phyloP scores from a whole-genome alignment of 2,888 invertebrate genomes.

The Pseudanteris insignis region DNA sequence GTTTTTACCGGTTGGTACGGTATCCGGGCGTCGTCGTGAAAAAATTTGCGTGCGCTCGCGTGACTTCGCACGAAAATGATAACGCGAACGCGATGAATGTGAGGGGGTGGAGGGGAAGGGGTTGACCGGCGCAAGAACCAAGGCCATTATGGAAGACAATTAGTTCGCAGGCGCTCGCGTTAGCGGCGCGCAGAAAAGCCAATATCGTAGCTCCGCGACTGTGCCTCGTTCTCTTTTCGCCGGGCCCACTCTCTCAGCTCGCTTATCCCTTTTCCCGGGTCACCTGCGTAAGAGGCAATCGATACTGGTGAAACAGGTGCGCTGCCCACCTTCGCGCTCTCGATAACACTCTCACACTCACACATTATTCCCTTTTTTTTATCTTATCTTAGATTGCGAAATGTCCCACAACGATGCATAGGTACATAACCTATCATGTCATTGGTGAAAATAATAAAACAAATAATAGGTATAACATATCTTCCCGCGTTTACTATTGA shows the following conservation, averaged over 20 bases:
- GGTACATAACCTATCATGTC: too few relatives aligned
- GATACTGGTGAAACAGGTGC: constrained; percentile 34
- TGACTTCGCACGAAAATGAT: too few relatives aligned
- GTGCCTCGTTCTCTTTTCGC: constrained; percentile 27
- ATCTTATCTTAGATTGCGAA: too few relatives aligned
- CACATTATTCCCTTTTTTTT: background rate
- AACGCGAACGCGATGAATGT: constrained; percentile 28
- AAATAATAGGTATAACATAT: too few relatives aligned
- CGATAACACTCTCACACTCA: constrained; percentile 7
- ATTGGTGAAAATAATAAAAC: too few relatives aligned
- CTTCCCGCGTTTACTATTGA: too few relatives aligned
- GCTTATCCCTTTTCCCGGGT: constrained; percentile 36
- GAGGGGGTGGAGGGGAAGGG: constrained; percentile 37
- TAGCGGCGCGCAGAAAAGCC: constrained; percentile 37
- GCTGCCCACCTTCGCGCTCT: constrained; percentile 11
- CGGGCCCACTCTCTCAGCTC: background rate
- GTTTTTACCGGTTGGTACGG: too few relatives aligned
- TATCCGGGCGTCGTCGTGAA: background rate
- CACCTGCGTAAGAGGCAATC: constrained; percentile 38
- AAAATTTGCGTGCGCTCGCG: constrained; percentile 12
- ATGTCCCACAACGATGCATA: too few relatives aligned
- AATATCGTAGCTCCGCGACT: constrained; percentile 41
- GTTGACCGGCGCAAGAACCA: constrained; percentile 39
- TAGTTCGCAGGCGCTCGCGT: constrained; percentile 40
- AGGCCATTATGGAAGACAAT: constrained; percentile 42